Evolutionary conservation across 2,113 vertebrate species (phyloP).

Genomic region (Grus americana): DNA sequence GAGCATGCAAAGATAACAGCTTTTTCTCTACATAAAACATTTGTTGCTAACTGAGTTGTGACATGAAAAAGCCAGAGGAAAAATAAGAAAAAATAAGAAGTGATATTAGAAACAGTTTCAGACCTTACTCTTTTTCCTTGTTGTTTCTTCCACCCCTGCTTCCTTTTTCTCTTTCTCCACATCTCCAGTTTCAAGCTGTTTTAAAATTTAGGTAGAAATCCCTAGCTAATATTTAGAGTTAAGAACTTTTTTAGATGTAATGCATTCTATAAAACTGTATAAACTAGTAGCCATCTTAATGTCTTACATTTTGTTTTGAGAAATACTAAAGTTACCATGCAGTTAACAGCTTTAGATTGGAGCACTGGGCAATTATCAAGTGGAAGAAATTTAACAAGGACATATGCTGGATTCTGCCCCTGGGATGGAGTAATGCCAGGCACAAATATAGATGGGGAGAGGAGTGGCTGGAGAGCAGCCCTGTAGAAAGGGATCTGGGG

Average conservation of each 20-base stretch:
- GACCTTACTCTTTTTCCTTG: neutral
- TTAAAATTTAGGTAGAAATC: neutral
- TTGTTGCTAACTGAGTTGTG: neutral
- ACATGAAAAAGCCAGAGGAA: neutral
- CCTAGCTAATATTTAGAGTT: neutral
- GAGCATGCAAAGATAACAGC: neutral
- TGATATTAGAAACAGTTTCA: neutral
- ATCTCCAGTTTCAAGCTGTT: neutral
- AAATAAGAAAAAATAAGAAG: neutral
- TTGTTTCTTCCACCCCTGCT: accelerated
- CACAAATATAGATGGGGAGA: neutral
- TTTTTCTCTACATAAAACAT: neutral
- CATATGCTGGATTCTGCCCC: neutral
- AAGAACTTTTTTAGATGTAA: neutral
- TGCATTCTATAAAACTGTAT: neutral
- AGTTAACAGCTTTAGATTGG: neutral
- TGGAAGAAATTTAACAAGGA: neutral
- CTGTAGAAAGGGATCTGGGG: neutral
- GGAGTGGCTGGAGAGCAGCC: neutral
- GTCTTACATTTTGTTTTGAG: neutral
- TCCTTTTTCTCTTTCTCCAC: neutral
- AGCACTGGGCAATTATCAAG: too few species aligned
- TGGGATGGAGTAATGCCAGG: accelerated
- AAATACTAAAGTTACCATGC: neutral
- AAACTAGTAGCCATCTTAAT: neutral